Percentiles rank a stretch among this genome's conserved stretches.
These are phyloP conservation scores for Tretioscincus oriximinensis DNA, from an alignment of 2,113 vertebrate species.

Conservation along the genomic window DNA sequence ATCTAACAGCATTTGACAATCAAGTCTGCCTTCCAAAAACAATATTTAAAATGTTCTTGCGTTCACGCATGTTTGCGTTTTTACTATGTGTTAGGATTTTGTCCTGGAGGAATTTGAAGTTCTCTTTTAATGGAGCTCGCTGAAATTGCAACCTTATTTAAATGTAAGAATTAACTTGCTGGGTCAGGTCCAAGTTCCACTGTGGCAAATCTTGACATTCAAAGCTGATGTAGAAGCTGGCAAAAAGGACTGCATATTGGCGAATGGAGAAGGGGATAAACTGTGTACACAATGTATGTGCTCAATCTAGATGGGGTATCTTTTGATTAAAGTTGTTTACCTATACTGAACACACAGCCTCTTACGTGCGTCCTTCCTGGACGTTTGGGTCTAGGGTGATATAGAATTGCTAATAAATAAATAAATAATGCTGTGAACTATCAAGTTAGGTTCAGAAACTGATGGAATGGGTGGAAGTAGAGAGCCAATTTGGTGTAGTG, in stretches of 20 bases:
- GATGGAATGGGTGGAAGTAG: too few species aligned
- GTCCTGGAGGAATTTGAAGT: conserved; percentile 44
- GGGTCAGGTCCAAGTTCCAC: neutral
- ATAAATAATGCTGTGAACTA: too few species aligned
- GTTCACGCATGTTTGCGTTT: conserved; percentile 31
- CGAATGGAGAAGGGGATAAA: neutral
- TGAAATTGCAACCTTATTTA: conserved; percentile 11
- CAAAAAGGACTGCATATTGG: neutral
- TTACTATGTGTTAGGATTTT: conserved; percentile 55
- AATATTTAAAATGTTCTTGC: conserved; percentile 51
- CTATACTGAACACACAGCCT: too few species aligned
- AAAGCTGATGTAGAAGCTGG: neutral
- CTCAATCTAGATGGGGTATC: too few species aligned
- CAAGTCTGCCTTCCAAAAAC: conserved; percentile 49
- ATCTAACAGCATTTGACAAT: conserved; percentile 63
- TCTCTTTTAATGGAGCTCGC: conserved; percentile 35
- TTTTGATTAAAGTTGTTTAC: too few species aligned
- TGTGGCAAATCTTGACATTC: neutral
- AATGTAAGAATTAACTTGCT: neutral
- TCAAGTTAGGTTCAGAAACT: too few species aligned
- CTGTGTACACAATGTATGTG: too few species aligned
- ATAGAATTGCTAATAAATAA: too few species aligned
- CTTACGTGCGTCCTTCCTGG: too few species aligned
- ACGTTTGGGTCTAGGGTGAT: too few species aligned
- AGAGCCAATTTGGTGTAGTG: too few species aligned